Evolutionary conservation across 1,140 invertebrate species (phyloP), one percentile per base, ranked within the genome.

Genomic region (Drosophila varians): DNA sequence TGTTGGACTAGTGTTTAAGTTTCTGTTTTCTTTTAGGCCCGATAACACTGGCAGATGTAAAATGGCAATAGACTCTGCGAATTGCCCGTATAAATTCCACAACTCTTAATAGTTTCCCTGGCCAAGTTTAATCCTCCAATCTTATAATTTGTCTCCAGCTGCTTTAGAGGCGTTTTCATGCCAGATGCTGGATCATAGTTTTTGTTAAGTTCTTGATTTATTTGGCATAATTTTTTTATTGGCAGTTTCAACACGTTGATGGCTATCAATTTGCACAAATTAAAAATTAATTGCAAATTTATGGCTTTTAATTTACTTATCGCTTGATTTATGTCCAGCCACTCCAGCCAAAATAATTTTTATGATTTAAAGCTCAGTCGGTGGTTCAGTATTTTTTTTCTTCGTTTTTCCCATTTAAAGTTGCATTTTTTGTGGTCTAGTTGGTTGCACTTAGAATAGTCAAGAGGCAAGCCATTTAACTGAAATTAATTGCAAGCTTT

Each of bases 211-310:
- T 62, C 18, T 69, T 80, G 82, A 87, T 86, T 86, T 87, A 87
- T 87, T 80, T 55, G 25, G 43, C 62, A 62, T 55, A 47, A 70
- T 65, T 77, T 61, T 77, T 82, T 69, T 65, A 69, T 58, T 86
- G 76, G 58, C 68, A 46, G 79, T 77, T 73, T 62, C 56, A 56
- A 56, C 61, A 58, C 76, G 45, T 80, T 82, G 77, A 80, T 80
- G 73, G 46, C 84, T 64, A 80, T 86, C 82, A 82, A 86, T 82
- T 87, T 87, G 77, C 77, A 74, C 80, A 87, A 89, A 89, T 84
- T 89, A 84, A 89, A 88, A 89, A 80, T 89, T 89, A 89, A 89
- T 89, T 89, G 84, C 72, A 80, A 89, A 89, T 89, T 89, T 89
- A 89, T 89, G 66, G 84, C 84, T 76, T 89, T 89, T 89, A 89